Percentiles rank a stretch among this genome's conserved stretches.
Evolutionary conservation across 2,888 invertebrate genomes (phyloP).

Genomic region (Serripes groenlandicus): DNA sequence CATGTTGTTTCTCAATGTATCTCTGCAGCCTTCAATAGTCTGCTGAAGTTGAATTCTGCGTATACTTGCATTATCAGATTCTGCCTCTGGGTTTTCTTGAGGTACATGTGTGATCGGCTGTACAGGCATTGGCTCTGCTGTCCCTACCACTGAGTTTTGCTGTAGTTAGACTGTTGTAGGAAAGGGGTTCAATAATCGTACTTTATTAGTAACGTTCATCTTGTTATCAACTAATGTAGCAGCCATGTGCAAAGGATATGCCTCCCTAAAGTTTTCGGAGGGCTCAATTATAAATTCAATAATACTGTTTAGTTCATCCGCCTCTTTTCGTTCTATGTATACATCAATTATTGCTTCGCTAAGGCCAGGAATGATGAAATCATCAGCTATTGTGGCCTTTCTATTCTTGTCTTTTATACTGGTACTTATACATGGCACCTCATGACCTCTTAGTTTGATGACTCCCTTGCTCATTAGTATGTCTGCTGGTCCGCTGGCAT

Average conservation of each 20-base stretch:
- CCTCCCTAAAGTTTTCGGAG: neutral
- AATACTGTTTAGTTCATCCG: conserved; percentile 13
- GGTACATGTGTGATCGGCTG: neutral
- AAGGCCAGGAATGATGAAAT: conserved; percentile 28
- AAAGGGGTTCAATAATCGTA: conserved; percentile 40
- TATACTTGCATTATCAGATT: neutral
- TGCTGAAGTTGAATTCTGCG: conserved; percentile 2
- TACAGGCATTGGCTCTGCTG: conserved; percentile 22
- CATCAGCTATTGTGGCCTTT: conserved; percentile 31
- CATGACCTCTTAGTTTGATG: conserved; percentile 21
- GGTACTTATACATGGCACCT: conserved; percentile 30
- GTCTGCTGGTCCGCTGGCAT: conserved; percentile 40
- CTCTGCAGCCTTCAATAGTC: neutral
- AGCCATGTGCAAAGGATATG: conserved; percentile 35
- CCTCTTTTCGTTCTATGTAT: conserved; percentile 34
- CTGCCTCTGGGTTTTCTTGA: conserved; percentile 14
- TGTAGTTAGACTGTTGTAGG: neutral
- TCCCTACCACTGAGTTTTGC: conserved; percentile 33
- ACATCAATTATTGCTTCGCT: conserved; percentile 41
- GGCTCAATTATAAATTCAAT: conserved; percentile 23
- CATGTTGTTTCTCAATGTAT: neutral
- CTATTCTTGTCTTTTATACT: conserved; percentile 7
- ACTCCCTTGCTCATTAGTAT: conserved; percentile 33
- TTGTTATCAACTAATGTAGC: conserved; percentile 41
- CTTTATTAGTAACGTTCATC: conserved; percentile 7